A percentile compares a stretch with the other conserved stretches of the same genome.
Evolutionary conservation across 2,888 invertebrate genomes (phyloP).

Genomic region (Platypus cylindrus): DNA sequence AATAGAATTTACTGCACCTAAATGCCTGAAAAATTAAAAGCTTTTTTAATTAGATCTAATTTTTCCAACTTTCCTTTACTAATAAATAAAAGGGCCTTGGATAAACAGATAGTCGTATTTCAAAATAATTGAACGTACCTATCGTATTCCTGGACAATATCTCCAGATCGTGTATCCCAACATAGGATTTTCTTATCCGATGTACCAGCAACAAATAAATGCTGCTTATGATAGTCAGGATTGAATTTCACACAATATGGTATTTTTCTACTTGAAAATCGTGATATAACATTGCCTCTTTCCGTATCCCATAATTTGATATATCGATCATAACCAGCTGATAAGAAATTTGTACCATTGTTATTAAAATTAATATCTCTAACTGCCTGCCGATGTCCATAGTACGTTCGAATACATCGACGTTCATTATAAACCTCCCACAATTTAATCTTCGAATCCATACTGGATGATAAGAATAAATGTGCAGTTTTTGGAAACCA

Average conservation of each 20-base stretch:
- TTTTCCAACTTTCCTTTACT: no score
- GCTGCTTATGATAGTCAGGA: constrained; percentile 93
- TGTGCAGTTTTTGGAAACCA: constrained; percentile 95
- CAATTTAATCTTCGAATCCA: constrained; percentile 94
- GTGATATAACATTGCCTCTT: constrained; percentile 71
- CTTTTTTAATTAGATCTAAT: not conserved
- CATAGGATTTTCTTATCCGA: constrained; percentile 99
- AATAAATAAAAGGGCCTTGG: not conserved
- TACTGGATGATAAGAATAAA: constrained; percentile 85
- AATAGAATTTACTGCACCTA: constrained; percentile 97
- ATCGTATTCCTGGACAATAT: constrained; percentile 51
- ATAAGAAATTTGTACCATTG: constrained; percentile 81
- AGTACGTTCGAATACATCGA: constrained; percentile 85
- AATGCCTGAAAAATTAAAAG: constrained; percentile 92
- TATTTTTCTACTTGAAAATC: constrained; percentile 92
- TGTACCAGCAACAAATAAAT: constrained; percentile 95
- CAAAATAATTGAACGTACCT: constrained; percentile 50
- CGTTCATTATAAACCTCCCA: constrained; percentile 98
- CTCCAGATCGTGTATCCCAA: constrained; percentile 79
- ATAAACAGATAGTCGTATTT: constrained; percentile 56
- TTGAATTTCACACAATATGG: constrained; percentile 98
- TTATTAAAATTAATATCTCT: constrained; percentile 94
- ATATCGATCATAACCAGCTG: constrained; percentile 64
- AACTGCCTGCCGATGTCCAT: constrained; percentile 94
- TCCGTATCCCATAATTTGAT: constrained; percentile 99